A percentile compares a stretch with the other conserved stretches of the same genome.
Conservation (phyloP, 2,888 invertebrate genomes). For the Auanema freiburgensis region DNA sequence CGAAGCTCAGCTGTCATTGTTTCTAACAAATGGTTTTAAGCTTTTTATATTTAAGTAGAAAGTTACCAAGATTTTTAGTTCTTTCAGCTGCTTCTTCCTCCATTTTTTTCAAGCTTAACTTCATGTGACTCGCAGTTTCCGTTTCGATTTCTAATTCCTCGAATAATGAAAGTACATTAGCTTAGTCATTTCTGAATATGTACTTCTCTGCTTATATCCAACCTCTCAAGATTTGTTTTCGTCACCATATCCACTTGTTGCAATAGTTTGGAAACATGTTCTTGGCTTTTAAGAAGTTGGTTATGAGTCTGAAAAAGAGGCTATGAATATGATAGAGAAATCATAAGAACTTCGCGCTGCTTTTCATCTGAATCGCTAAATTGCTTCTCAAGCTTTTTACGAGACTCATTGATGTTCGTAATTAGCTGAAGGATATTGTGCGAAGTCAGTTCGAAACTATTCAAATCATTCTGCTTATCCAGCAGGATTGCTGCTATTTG, state of each 20-base stretch:
- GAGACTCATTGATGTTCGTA: constrained; percentile 16
- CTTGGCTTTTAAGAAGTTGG: neutral
- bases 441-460: neutral
- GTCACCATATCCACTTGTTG: constrained; percentile 28
- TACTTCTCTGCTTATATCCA: constrained; percentile 25
- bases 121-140: constrained; percentile 24
- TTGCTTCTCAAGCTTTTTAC: no score
- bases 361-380: no score
- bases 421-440: constrained; percentile 19
- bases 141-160: constrained; percentile 32
- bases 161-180: constrained; percentile 4
- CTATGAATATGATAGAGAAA: no score
- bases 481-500: constrained; percentile 7
- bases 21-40: constrained; percentile 15
- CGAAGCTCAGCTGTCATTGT: constrained; percentile 34
- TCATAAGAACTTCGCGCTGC: no score
- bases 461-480: neutral
- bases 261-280: constrained; percentile 28
- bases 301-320: no score
- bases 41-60: constrained; percentile 2
- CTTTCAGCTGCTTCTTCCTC: constrained; percentile 30
- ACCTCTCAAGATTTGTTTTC: constrained; percentile 24
- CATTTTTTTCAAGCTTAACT: constrained; percentile 29
- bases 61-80: constrained; percentile 26
- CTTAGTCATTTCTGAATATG: neutral